Base-by-base conservation (phyloP, 2,797 vertebrate genomes). In the Xiphophorus birchmanni region DNA sequence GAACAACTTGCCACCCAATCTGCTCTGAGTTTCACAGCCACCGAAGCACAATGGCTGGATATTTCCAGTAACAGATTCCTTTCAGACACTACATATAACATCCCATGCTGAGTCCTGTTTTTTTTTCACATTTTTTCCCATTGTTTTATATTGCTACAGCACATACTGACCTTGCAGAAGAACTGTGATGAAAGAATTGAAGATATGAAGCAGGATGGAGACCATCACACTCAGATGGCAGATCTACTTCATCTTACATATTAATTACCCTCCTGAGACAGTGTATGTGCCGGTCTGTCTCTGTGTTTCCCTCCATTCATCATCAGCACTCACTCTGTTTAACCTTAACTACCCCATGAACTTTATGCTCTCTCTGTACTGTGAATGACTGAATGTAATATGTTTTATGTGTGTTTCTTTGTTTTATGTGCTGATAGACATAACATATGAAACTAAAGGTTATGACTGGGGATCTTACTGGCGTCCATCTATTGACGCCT, bases 401-500 rank as follows among this genome's bases (percentile, higher is more conserved):
- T 80, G 54, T 83, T 82, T 80, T 67, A 76, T 80, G 67, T 80
- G 72, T 79, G 56, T 81, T 13, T 81, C 17, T 80, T 83, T 84
- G 74, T 80, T 75, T 42, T 77, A n/a, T 52, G 60, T 65, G 17
- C 75, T 69, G 37, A 40, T 26, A 69, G 21, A 52, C 77, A 54
- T 74, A 42, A 50, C 26, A 76, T 69, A 35, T 40, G 35, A 84
- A 89, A n/a, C 40, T 85, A 73, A 86, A 89, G 83, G 84, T 87
- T 86, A 69, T 69, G 65, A 69, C 21, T 42, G 75, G 29, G 87
- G 86, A 90, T 88, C 82, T 87, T 73, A 75, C 80, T 88, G 88
- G 91, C 93, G 71, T 92, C 91, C 81, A 56, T 84, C 82, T 87
- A 91, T 92, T 6, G 91, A 91, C 79, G 10, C 80, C 84, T 80